phyloP scores from a whole-genome alignment of 2,797 vertebrate species.

The Hippocampus kuda region DNA sequence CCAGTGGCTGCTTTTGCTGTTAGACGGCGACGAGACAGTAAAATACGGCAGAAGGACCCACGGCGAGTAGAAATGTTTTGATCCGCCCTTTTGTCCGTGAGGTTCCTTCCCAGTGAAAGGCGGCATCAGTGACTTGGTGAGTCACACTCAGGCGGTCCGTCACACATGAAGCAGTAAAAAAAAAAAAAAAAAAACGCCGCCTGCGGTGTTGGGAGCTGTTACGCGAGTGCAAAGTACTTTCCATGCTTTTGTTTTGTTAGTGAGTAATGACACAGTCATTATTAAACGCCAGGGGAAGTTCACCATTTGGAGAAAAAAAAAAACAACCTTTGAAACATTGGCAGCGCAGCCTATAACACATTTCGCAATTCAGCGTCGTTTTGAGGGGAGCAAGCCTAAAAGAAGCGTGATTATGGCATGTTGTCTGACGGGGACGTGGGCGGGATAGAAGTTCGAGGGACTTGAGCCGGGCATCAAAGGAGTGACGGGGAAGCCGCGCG shows the following conservation, averaged over 20 bases:
- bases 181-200: neutral
- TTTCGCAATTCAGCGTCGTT: constrained; percentile 41
- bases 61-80: neutral
- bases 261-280: constrained; percentile 64
- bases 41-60: neutral
- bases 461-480: constrained; percentile 70
- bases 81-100: neutral
- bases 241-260: constrained; percentile 63
- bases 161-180: neutral
- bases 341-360: constrained; percentile 13
- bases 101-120: neutral
- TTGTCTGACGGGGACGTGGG: constrained; percentile 46
- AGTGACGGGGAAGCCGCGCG: constrained; percentile 58
- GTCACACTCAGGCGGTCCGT: constrained; percentile 6
- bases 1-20: neutral
- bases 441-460: constrained; percentile 65
- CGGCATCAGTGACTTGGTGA: constrained; percentile 4
- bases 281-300: constrained; percentile 62
- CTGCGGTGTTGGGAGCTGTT: constrained; percentile 6
- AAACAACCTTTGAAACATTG: constrained; percentile 9
- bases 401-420: constrained; percentile 42
- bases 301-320: constrained; percentile 30
- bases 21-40: neutral
- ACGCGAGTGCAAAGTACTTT: constrained; percentile 50
- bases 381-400: constrained; percentile 37